Evolutionary conservation across 2,113 vertebrate genomes (phyloP).

Genomic region (Labeo rohita): DNA sequence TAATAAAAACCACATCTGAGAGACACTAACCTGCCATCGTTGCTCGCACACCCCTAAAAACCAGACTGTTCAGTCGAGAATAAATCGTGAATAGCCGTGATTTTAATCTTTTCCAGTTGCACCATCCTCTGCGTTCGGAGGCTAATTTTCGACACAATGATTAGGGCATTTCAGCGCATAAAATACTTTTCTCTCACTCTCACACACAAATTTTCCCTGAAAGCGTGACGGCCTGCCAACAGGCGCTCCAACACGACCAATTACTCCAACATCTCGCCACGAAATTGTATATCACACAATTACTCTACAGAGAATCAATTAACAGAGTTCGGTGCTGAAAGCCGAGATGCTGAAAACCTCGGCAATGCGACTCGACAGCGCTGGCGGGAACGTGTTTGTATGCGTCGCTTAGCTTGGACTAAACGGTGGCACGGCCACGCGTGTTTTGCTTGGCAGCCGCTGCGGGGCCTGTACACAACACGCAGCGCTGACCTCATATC

Average conservation of each 20-base stretch:
- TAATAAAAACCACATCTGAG: slow-evolving; percentile 60
- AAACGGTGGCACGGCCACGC: slow-evolving; percentile 12
- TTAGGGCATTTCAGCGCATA: slow-evolving; percentile 14
- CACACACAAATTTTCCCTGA: slow-evolving; percentile 7
- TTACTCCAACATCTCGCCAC: slow-evolving; percentile 34
- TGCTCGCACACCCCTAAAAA: neutral
- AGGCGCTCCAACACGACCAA: slow-evolving; percentile 29
- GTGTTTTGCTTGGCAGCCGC: slow-evolving; percentile 55
- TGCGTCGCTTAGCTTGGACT: slow-evolving; percentile 23
- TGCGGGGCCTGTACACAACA: slow-evolving; percentile 48
- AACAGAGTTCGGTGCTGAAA: slow-evolving; percentile 42
- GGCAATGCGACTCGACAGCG: neutral
- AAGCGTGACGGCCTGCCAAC: slow-evolving; percentile 6
- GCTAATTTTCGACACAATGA: slow-evolving; percentile 19
- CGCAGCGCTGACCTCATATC: slow-evolving; percentile 60
- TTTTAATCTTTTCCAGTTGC: slow-evolving; percentile 28
- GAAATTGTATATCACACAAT: slow-evolving; percentile 50
- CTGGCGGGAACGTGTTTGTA: slow-evolving; percentile 2
- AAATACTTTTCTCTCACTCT: slow-evolving; percentile 34
- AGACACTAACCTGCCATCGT: slow-evolving; percentile 45
- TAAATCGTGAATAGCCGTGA: neutral
- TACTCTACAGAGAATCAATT: slow-evolving; percentile 56
- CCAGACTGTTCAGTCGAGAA: neutral
- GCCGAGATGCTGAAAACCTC: slow-evolving; percentile 45
- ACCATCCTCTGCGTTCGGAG: neutral